Percentiles rank a stretch among this genome's conserved stretches.
phyloP scores from a whole-genome alignment of 2,888 invertebrate species.

The Conchocele bisecta region DNA sequence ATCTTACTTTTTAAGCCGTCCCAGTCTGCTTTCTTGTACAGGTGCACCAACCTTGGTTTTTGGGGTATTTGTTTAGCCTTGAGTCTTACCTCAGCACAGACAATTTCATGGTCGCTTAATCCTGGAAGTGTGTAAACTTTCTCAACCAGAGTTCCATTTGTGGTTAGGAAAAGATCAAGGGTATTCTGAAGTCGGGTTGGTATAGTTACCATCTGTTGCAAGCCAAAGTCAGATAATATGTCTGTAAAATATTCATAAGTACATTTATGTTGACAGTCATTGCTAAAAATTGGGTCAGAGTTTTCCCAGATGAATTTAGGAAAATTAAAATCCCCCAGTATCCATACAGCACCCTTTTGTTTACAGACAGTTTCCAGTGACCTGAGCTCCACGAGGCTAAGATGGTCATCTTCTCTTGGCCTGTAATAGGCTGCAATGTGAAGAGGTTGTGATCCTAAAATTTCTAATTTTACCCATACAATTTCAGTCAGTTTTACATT shows the following conservation, averaged over 20 bases:
- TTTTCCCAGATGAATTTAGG: not conserved
- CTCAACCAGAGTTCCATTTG: no score
- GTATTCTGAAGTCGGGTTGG: not conserved
- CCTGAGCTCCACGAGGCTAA: not conserved
- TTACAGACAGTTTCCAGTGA: not conserved
- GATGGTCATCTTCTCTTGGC: not conserved
- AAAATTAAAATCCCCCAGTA: slow-evolving; percentile 1
- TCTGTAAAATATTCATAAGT: not conserved
- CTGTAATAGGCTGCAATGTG: not conserved
- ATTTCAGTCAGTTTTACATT: not conserved
- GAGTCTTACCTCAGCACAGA: no score
- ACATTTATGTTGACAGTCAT: not conserved
- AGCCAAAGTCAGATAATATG: not conserved
- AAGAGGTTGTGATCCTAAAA: not conserved
- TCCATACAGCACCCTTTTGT: not conserved
- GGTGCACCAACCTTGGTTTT: no score
- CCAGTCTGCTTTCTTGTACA: no score
- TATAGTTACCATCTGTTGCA: not conserved
- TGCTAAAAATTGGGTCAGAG: not conserved
- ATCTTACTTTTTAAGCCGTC: no score
- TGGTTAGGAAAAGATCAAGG: no score
- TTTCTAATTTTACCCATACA: slow-evolving; percentile 6
- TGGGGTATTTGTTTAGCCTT: no score
- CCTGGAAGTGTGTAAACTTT: no score
- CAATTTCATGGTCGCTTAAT: no score